A percentile compares a stretch with the other conserved stretches of the same genome.
These are phyloP conservation scores for Drosophila fulvimacula DNA, from an alignment of 2,888 invertebrate genomes.

Conservation along the genomic window DNA sequence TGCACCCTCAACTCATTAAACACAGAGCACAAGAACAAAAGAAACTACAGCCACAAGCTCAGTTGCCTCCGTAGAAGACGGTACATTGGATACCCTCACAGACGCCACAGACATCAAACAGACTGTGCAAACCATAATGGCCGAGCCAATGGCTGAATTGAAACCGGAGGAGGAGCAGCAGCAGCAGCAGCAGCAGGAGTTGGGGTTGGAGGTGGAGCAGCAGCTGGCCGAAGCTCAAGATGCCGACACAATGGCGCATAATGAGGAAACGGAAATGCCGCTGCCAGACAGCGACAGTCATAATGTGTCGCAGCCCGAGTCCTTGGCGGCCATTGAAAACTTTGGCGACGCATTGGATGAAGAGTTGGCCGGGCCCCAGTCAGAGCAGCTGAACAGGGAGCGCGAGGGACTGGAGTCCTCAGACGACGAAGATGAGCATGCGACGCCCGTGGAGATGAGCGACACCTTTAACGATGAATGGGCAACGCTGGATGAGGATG, in stretches of 20 bases:
- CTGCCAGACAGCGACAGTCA: conserved; percentile 71
- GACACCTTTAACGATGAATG: conserved; percentile 81
- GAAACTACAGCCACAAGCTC: conserved; percentile 47
- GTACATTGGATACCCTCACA: conserved; percentile 67
- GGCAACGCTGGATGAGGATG: conserved; percentile 65
- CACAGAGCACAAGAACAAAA: conserved; percentile 56
- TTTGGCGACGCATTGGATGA: conserved; percentile 39
- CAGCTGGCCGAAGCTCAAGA: conserved; percentile 53
- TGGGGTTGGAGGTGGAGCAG: conserved; percentile 29
- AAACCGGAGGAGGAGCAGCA: conserved; percentile 36
- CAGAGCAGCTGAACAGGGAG: conserved; percentile 42
- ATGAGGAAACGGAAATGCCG: conserved; percentile 74
- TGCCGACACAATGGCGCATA: conserved; percentile 69
- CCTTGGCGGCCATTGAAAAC: conserved; percentile 57
- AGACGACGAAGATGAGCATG: conserved; percentile 68
- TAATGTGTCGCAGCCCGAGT: conserved; percentile 64
- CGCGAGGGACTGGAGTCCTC: conserved; percentile 81
- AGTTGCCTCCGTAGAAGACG: conserved; percentile 39
- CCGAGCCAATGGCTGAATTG: conserved; percentile 41
- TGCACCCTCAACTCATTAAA: conserved; percentile 35
- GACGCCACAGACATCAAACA: conserved; percentile 67
- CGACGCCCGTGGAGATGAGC: conserved; percentile 64
- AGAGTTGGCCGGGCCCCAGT: conserved; percentile 30
- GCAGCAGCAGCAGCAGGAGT: conserved; percentile 28
- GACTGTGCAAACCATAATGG: conserved; percentile 44